phyloP scores from a whole-genome alignment of 2,888 invertebrate species.

The Lamellibrachia satsuma region DNA sequence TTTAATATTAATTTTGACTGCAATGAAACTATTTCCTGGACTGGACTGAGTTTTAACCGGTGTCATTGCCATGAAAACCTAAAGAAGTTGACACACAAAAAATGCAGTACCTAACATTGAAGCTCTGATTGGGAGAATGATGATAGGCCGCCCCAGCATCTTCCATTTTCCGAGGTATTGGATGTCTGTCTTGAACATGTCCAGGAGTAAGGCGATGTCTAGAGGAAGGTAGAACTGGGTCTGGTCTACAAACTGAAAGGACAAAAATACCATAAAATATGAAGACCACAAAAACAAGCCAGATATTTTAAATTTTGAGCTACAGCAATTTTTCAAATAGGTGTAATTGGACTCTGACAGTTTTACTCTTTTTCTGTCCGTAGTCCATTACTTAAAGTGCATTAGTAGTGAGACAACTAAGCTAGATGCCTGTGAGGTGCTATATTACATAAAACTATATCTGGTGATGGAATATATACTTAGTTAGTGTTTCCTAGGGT shows the following conservation, averaged over 20 bases:
- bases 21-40: too few species aligned
- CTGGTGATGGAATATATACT: too few species aligned
- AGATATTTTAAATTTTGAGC: not conserved
- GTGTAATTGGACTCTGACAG: not conserved
- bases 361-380: not conserved
- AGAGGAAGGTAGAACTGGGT: constrained; percentile 98
- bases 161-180: constrained; percentile 99
- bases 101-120: constrained; percentile 56
- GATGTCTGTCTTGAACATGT: constrained; percentile 96
- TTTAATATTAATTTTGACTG: too few species aligned
- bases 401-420: too few species aligned
- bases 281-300: not conserved
- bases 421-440: too few species aligned
- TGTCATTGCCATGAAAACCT: not conserved
- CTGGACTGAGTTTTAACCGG: too few species aligned
- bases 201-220: constrained; percentile 97
- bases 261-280: constrained; percentile 26
- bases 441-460: too few species aligned
- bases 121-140: constrained; percentile 55
- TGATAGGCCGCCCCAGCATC: constrained; percentile 89
- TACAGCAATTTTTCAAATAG: not conserved
- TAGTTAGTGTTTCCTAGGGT: too few species aligned
- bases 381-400: not conserved
- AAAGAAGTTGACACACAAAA: not conserved
- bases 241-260: constrained; percentile 75